A percentile compares a stretch with the other conserved stretches of the same genome.
phyloP scores from a whole-genome alignment of 2,797 vertebrate species.

The Onychomys arenicola region DNA sequence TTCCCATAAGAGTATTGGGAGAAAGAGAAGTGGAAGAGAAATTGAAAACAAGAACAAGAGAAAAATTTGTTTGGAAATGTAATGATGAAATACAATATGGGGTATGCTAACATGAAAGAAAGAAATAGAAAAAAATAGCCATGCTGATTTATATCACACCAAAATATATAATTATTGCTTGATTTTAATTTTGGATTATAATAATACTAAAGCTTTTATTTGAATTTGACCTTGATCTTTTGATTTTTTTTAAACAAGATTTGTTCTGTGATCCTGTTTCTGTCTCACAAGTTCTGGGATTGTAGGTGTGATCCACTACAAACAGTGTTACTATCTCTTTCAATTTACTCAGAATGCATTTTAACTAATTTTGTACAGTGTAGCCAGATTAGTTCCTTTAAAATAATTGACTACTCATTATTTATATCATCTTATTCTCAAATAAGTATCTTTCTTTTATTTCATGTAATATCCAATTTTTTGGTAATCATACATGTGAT shows the following conservation, averaged over 20 bases:
- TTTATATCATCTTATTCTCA: background rate
- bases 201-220: background rate
- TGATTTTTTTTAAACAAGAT: background rate
- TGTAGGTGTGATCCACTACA: background rate
- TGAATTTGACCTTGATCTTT: background rate
- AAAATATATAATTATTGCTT: background rate
- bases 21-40: background rate
- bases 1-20: background rate
- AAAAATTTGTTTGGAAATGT: background rate
- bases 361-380: background rate
- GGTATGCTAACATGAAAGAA: background rate
- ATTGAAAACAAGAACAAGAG: background rate
- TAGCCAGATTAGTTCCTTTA: background rate
- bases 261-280: background rate
- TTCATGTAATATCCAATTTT: background rate
- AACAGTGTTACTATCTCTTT: background rate
- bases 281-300: background rate
- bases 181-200: background rate
- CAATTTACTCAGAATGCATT: background rate
- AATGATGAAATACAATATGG: background rate
- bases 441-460: background rate
- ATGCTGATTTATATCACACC: too few relatives aligned
- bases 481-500: background rate
- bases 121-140: background rate
- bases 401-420: background rate